Evolutionary conservation across 2,797 vertebrate species (phyloP).

Genomic region (Luscinia luscinia): DNA sequence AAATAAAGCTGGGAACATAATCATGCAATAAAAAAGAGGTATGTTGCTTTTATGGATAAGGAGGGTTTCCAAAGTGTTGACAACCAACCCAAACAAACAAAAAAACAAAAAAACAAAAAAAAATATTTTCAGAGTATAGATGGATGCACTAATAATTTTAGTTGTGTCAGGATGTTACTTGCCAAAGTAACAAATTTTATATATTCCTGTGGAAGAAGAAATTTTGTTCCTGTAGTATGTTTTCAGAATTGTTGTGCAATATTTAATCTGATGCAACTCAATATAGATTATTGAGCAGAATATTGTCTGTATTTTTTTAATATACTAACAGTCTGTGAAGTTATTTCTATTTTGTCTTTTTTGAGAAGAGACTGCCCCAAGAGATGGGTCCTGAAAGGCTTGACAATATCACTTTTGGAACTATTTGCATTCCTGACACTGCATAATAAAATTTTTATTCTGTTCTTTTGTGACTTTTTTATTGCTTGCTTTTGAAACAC

Average conservation of each 20-base stretch:
- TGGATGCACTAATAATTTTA: neutral
- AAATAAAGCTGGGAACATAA: neutral
- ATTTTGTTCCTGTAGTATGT: neutral
- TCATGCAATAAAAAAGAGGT: neutral
- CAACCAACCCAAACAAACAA: neutral
- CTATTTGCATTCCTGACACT: slow-evolving; percentile 66
- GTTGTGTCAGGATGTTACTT: neutral
- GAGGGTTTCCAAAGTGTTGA: neutral
- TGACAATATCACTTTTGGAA: slow-evolving; percentile 55
- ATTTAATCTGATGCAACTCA: neutral
- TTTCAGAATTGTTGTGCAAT: neutral
- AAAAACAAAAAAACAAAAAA: no score
- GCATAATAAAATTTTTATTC: slow-evolving; percentile 67
- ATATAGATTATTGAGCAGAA: neutral
- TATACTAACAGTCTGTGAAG: neutral
- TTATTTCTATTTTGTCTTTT: neutral
- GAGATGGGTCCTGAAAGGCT: neutral
- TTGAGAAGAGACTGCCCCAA: neutral
- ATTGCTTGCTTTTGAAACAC: slow-evolving; percentile 66
- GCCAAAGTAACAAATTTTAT: neutral
- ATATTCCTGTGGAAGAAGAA: neutral
- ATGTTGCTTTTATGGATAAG: neutral
- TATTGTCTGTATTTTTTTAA: neutral
- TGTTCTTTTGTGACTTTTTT: slow-evolving; percentile 69
- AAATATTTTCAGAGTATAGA: neutral